Conservation (phyloP, 1,140 invertebrate species). For the Pogonus chalceus region DNA sequence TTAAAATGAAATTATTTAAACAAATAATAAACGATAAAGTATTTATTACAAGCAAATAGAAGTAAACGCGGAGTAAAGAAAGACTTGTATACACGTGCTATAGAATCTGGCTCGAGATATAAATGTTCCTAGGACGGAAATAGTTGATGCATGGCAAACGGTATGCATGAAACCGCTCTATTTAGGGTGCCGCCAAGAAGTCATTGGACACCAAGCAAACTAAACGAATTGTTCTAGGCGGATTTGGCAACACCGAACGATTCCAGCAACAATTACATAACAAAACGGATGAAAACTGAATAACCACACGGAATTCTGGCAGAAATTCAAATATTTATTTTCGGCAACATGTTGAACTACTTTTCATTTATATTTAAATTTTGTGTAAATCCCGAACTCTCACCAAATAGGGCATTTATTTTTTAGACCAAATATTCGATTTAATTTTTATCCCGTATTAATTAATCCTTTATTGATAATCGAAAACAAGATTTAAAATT, state of each 20-base stretch:
- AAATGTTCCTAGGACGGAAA: conserved; percentile 1
- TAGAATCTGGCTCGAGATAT: conserved; percentile 1
- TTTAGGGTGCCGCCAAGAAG: background rate
- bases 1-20: too few relatives aligned
- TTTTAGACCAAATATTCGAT: too few relatives aligned
- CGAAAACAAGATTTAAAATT: too few relatives aligned
- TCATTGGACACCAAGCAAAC: background rate
- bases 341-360: background rate
- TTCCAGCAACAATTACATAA: conserved; percentile 5
- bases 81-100: background rate
- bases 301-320: conserved; percentile 2
- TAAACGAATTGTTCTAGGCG: background rate
- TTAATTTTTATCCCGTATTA: too few relatives aligned
- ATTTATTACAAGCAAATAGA: too few relatives aligned
- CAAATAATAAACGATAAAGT: too few relatives aligned
- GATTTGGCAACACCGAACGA: background rate
- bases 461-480: too few relatives aligned
- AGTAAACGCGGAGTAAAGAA: background rate
- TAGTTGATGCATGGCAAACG: background rate
- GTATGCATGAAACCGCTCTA: background rate
- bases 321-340: background rate
- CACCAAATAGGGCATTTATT: too few relatives aligned
- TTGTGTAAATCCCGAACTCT: background rate
- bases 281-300: background rate
- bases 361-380: background rate